Conservation (phyloP, 2,888 invertebrate genomes). For the Sisyra nigra region DNA sequence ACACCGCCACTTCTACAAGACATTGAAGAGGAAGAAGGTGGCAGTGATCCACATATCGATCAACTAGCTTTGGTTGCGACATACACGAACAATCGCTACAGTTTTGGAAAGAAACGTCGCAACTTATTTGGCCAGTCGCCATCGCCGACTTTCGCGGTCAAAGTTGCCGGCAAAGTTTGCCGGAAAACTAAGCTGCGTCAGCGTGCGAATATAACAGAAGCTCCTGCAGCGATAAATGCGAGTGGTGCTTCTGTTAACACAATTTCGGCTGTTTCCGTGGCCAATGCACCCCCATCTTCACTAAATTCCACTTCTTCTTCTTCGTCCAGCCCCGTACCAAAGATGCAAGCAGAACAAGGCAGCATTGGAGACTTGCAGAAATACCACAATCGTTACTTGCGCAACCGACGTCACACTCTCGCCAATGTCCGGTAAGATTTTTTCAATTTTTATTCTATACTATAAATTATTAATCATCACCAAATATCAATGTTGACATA, state of each 20-base stretch:
- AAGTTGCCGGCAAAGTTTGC: slow-evolving; percentile 34
- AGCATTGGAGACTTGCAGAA: slow-evolving; percentile 80
- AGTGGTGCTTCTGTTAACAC: slow-evolving; percentile 9
- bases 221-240: slow-evolving; percentile 14
- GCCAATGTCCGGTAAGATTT: slow-evolving; percentile 82
- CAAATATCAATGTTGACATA: no score
- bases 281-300: slow-evolving; percentile 21
- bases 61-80: slow-evolving; percentile 16
- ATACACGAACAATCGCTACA: slow-evolving; percentile 14
- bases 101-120: slow-evolving; percentile 17
- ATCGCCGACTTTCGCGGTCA: slow-evolving; percentile 42
- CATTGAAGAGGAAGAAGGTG: slow-evolving; percentile 69
- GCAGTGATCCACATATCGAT: slow-evolving; percentile 29
- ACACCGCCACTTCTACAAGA: slow-evolving; percentile 53
- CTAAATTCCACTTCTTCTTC: no score
- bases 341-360: slow-evolving; percentile 86
- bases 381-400: slow-evolving; percentile 72
- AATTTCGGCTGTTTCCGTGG: slow-evolving; percentile 13
- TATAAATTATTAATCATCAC: no score
- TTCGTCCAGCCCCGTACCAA: slow-evolving; percentile 32
- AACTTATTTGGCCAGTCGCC: slow-evolving; percentile 33
- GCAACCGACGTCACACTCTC: slow-evolving; percentile 75
- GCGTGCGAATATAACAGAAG: slow-evolving; percentile 19
- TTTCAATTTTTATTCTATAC: no score
- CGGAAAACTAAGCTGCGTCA: slow-evolving; percentile 30